These are phyloP conservation scores for Haplotaxodon microlepis DNA, from an alignment of 2,113 vertebrate genomes.

Conservation along the genomic window DNA sequence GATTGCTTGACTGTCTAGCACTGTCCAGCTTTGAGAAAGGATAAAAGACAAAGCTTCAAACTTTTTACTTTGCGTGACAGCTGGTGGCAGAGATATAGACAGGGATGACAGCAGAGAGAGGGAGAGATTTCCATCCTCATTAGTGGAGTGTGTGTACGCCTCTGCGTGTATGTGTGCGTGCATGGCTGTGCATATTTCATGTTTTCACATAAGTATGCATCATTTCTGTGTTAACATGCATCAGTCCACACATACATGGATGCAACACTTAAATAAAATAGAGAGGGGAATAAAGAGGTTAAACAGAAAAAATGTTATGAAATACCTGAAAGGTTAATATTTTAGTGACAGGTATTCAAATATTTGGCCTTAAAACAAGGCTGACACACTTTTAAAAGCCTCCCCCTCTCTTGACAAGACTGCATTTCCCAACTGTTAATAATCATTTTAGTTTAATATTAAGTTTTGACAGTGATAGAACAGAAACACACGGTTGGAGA, in stretches of 20 bases:
- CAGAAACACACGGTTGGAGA: not conserved
- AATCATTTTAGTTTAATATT: not conserved
- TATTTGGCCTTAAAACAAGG: not conserved
- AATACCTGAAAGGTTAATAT: not conserved
- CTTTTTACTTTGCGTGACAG: conserved; percentile 34
- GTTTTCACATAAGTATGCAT: not conserved
- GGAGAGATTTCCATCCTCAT: conserved; percentile 33
- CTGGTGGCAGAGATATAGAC: conserved; percentile 17
- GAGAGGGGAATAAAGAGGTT: not conserved
- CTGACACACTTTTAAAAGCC: not conserved
- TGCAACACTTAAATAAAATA: not conserved
- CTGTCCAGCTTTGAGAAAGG: not conserved
- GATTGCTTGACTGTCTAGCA: not conserved
- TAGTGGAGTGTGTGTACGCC: not conserved
- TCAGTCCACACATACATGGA: not conserved
- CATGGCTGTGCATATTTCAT: not conserved
- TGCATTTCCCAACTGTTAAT: not conserved
- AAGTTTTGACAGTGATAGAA: not conserved
- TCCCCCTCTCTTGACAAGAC: not conserved
- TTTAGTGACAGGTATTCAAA: not conserved
- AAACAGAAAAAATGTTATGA: not conserved
- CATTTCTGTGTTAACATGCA: not conserved
- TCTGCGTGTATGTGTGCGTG: not conserved
- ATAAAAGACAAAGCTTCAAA: conserved; percentile 41
- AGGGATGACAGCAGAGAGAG: conserved; percentile 20